These are phyloP conservation scores for Pygmarrhopalites habei DNA, from an alignment of 1,140 invertebrate species.

Conservation along the genomic window DNA sequence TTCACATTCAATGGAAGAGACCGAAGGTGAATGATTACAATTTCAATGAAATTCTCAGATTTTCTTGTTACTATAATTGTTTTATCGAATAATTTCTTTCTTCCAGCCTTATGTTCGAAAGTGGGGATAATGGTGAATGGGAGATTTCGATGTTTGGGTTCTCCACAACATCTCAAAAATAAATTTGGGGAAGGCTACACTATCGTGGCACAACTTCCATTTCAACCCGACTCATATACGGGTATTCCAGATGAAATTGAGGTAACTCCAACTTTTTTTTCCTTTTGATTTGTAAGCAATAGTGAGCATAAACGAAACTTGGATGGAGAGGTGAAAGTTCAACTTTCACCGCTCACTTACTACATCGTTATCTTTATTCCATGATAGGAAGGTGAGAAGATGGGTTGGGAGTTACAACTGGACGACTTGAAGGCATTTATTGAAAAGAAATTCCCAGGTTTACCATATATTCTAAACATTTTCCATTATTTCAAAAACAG, in stretches of 20 bases:
- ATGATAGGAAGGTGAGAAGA: background rate
- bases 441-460: conserved; percentile 14
- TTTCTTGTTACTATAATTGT: no score
- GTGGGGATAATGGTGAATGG: conserved; percentile 42
- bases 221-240: no score
- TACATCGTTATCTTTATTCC: no score
- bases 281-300: no score
- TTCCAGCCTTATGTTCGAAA: conserved; percentile 14
- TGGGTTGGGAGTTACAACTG: conserved; percentile 9
- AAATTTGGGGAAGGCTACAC: conserved; percentile 57
- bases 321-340: background rate
- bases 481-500: no score
- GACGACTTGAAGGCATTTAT: conserved; percentile 8
- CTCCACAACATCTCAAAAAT: conserved; percentile 48
- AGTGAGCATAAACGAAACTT: no score
- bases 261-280: no score
- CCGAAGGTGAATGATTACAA: no score
- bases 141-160: conserved; percentile 47
- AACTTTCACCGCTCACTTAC: background rate
- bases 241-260: no score
- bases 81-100: no score
- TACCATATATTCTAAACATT: no score
- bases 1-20: conserved; percentile 68
- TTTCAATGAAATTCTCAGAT: no score
- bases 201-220: conserved; percentile 16